phyloP scores from a whole-genome alignment of 2,888 invertebrate species.

The Netelia inedita region DNA sequence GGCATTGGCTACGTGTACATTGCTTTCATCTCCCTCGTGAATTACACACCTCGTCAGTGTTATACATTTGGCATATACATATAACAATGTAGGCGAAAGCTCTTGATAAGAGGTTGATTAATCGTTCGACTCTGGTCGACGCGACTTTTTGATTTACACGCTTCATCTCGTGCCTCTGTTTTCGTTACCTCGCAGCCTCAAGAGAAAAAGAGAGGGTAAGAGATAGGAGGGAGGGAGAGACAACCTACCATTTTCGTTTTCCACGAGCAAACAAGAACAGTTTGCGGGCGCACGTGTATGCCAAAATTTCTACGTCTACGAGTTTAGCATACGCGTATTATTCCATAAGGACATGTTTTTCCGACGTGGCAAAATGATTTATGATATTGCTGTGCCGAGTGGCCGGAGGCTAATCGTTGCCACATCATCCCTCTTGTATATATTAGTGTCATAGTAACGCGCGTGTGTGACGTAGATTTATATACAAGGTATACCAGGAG shows the following conservation, averaged over 20 bases:
- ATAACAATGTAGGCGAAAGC: constrained; percentile 15
- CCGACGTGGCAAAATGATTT: constrained; percentile 36
- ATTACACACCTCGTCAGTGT: not conserved
- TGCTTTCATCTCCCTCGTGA: constrained; percentile 4
- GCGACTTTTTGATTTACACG: constrained; percentile 35
- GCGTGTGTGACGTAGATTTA: not conserved
- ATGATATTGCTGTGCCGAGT: constrained; percentile 8
- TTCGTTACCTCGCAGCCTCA: not conserved
- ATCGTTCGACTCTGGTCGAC: constrained; percentile 14
- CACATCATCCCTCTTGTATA: constrained; percentile 28
- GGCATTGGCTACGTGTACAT: constrained; percentile 3
- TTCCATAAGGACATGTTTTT: constrained; percentile 15
- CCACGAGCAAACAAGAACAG: not conserved
- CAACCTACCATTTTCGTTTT: not conserved
- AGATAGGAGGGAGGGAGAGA: too few relatives aligned
- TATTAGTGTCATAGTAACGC: constrained; percentile 11
- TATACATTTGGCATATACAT: constrained; percentile 4
- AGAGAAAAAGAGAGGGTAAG: not conserved
- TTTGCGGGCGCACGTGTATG: not conserved
- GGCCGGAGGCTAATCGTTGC: constrained; percentile 34
- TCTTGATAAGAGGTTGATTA: constrained; percentile 36
- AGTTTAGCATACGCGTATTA: not conserved
- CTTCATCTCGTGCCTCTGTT: not conserved
- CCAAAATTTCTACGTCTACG: constrained; percentile 1
- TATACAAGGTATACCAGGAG: not conserved